phyloP scores from a whole-genome alignment of 2,113 vertebrate species.

The Aleadryas rufinucha region DNA sequence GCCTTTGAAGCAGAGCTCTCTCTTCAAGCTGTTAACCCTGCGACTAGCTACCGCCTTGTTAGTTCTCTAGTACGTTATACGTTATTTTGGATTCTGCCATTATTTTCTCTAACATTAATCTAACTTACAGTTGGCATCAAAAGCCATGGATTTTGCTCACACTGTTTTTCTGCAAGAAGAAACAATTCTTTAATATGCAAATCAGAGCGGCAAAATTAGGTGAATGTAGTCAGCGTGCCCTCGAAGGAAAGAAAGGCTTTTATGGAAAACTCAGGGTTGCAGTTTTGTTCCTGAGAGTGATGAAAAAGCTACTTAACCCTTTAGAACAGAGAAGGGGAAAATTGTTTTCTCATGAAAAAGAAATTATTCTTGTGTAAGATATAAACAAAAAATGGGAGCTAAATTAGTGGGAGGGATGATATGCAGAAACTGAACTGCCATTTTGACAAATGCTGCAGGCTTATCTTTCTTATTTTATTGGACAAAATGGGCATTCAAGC shows the following conservation, averaged over 20 bases:
- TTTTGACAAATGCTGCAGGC: not conserved
- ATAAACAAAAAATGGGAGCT: not conserved
- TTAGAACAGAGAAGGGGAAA: not conserved
- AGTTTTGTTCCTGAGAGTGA: not conserved
- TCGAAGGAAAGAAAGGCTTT: conserved; percentile 31
- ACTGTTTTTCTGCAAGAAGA: conserved; percentile 31
- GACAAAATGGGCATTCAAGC: not conserved
- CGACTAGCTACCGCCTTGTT: not conserved
- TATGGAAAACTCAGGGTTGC: conserved; percentile 11
- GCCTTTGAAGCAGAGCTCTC: not conserved
- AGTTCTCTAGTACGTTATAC: not conserved
- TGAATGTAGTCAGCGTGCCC: not conserved
- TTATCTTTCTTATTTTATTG: not conserved
- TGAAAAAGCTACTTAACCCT: conserved; percentile 18
- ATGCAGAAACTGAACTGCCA: not conserved
- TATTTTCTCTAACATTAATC: not conserved
- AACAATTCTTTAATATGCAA: conserved; percentile 52
- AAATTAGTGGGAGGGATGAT: not conserved
- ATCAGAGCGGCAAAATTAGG: not conserved
- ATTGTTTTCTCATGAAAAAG: not conserved
- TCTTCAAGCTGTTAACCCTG: not conserved
- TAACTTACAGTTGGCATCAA: conserved; percentile 1
- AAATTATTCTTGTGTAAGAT: not conserved
- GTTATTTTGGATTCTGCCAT: not conserved
- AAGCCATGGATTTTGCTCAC: not conserved